phyloP scores from a whole-genome alignment of 2,113 vertebrate species.

The Lucifuga dentata region DNA sequence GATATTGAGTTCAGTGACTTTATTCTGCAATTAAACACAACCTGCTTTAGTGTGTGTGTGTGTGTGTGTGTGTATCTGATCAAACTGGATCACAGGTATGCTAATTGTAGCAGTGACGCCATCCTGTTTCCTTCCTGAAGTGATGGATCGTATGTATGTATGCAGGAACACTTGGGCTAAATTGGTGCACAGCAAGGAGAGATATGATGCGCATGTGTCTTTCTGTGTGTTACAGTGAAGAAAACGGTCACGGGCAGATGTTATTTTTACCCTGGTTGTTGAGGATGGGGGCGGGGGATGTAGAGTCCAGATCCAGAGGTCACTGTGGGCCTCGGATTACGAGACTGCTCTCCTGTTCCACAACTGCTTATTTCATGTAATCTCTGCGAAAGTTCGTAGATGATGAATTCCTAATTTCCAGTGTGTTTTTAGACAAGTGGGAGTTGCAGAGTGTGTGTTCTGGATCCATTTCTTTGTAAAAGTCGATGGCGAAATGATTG shows the following conservation, averaged over 20 bases:
- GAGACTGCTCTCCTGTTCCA: constrained; percentile 7
- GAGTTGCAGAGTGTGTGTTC: too few relatives aligned
- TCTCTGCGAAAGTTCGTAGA: too few relatives aligned
- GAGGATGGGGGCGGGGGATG: constrained; percentile 10
- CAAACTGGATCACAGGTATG: not conserved
- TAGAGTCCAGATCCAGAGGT: constrained; percentile 52
- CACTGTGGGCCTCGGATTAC: constrained; percentile 55
- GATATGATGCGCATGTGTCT: constrained; percentile 1
- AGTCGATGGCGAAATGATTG: constrained; percentile 33
- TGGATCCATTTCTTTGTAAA: too few relatives aligned
- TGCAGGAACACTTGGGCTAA: not conserved
- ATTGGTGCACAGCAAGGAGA: not conserved
- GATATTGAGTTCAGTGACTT: constrained; percentile 25
- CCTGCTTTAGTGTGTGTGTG: too few relatives aligned
- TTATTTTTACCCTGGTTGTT: constrained; percentile 57
- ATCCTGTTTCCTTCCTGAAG: too few relatives aligned
- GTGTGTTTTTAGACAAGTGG: too few relatives aligned
- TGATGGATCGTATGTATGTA: not conserved
- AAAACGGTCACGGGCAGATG: constrained; percentile 2
- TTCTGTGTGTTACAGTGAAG: constrained; percentile 2
- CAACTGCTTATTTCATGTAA: constrained; percentile 11
- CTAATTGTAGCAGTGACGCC: too few relatives aligned
- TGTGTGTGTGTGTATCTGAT: constrained; percentile 7
- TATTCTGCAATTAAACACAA: constrained; percentile 1
- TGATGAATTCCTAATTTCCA: too few relatives aligned